A percentile compares a stretch with the other conserved stretches of the same genome.
These are phyloP conservation scores for Coendou prehensilis DNA, from an alignment of 2,797 vertebrate species.

Conservation along the genomic window DNA sequence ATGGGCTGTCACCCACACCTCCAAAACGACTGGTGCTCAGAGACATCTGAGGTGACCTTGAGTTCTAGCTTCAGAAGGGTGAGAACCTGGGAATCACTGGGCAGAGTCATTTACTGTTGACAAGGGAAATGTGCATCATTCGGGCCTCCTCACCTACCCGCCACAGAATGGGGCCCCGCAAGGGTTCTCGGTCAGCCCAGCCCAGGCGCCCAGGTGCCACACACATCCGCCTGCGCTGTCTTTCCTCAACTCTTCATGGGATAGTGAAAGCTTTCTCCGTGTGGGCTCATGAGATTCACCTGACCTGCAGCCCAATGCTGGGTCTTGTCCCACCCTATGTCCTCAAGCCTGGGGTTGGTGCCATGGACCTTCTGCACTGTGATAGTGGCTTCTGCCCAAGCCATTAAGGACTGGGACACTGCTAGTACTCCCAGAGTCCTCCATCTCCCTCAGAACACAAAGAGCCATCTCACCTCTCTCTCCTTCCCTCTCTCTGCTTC, in stretches of 20 bases:
- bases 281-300: rapidly evolving
- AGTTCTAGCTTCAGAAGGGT: not conserved
- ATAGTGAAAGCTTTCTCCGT: rapidly evolving
- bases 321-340: not conserved
- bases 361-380: rapidly evolving
- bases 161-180: rapidly evolving
- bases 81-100: not conserved
- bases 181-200: not conserved
- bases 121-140: not conserved
- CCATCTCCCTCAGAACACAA: not conserved
- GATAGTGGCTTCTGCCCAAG: rapidly evolving
- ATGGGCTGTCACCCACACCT: not conserved
- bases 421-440: not conserved
- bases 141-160: not conserved
- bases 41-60: not conserved
- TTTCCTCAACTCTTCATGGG: not conserved
- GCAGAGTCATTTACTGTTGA: not conserved
- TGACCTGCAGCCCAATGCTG: rapidly evolving
- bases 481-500: not conserved
- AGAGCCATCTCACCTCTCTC: not conserved
- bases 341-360: not conserved
- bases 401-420: too few species aligned
- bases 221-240: rapidly evolving
- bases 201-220: not conserved
- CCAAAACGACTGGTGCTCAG: not conserved